Percentiles rank a stretch among this genome's conserved stretches.
Conservation (phyloP, 1,140 invertebrate species). For the Pentalonia nigronervosa region DNA sequence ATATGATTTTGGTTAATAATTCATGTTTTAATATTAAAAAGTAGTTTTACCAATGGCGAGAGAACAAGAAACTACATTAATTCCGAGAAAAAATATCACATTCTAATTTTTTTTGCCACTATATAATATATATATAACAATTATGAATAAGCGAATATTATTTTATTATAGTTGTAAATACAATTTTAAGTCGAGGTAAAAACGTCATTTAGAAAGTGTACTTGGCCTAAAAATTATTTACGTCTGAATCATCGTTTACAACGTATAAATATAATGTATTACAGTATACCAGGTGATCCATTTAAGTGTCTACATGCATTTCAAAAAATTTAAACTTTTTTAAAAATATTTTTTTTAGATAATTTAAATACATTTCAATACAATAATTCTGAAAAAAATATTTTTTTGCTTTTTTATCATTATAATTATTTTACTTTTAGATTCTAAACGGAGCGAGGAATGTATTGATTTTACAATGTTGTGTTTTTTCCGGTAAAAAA, state of each 20-base stretch:
- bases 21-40: background rate
- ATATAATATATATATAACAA: background rate
- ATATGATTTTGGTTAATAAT: background rate
- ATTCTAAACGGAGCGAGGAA: no score
- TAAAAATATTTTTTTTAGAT: no score
- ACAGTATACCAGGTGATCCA: no score
- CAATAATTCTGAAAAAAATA: no score
- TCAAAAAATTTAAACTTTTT: no score
- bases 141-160: background rate
- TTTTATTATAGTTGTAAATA: background rate
- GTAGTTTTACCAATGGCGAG: background rate
- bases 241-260: background rate
- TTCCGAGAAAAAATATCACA: background rate
- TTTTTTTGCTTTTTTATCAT: no score
- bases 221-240: slow-evolving; percentile 23
- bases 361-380: no score
- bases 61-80: background rate
- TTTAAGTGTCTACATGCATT: no score
- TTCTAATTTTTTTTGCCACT: background rate
- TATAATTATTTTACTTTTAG: no score
- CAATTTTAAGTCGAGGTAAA: background rate
- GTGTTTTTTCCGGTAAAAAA: no score
- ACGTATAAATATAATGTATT: background rate
- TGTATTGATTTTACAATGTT: no score
- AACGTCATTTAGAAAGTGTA: background rate